phyloP scores from a whole-genome alignment of 2,888 invertebrate genomes.

The Axea sp. region DNA sequence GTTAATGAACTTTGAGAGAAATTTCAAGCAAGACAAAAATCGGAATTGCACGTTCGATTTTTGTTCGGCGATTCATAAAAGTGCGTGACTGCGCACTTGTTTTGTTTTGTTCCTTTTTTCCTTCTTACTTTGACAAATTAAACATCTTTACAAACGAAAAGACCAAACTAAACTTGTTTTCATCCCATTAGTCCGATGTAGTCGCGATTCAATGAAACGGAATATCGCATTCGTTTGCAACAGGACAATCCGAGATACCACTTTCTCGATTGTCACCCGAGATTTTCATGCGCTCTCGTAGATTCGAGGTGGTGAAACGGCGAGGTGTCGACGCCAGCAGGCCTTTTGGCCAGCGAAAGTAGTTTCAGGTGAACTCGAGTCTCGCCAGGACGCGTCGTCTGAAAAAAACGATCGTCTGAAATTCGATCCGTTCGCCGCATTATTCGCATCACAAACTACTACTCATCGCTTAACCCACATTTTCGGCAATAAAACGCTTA shows the following conservation, averaged over 20 bases:
- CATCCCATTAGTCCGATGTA: too few species aligned
- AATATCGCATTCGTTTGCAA: slow-evolving; percentile 49
- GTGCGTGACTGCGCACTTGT: too few species aligned
- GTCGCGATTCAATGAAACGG: neutral
- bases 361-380: slow-evolving; percentile 63
- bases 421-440: slow-evolving; percentile 47
- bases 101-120: too few species aligned
- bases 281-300: slow-evolving; percentile 62
- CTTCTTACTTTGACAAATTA: too few species aligned
- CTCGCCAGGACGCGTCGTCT: slow-evolving; percentile 50
- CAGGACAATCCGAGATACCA: slow-evolving; percentile 68
- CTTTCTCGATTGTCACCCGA: slow-evolving; percentile 74
- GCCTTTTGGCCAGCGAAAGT: slow-evolving; percentile 66
- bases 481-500: slow-evolving; percentile 52
- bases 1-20: too few species aligned
- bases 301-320: slow-evolving; percentile 61
- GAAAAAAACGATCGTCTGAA: slow-evolving; percentile 56
- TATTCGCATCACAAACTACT: slow-evolving; percentile 42
- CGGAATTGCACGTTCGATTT: too few species aligned
- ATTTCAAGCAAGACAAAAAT: too few species aligned
- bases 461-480: slow-evolving; percentile 57
- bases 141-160: too few species aligned
- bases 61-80: too few species aligned
- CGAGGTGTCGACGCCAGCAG: slow-evolving; percentile 45
- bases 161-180: too few species aligned